phyloP scores from a whole-genome alignment of 2,888 invertebrate species.

The Bedellia somnulentella region DNA sequence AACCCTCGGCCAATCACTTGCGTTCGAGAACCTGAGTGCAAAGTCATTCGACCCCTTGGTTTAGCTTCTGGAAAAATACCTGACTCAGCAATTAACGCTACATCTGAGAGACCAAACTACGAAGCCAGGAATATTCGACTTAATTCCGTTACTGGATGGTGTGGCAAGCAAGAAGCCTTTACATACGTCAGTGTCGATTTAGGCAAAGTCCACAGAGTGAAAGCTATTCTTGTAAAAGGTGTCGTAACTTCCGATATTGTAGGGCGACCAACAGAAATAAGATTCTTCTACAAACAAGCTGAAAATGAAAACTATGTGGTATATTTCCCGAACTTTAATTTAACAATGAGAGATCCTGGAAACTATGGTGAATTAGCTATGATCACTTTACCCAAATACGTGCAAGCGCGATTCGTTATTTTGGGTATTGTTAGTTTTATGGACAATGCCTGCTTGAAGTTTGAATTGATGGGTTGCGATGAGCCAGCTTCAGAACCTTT shows the following conservation, averaged over 20 bases:
- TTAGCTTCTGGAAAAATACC: conserved; percentile 90
- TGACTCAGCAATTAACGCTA: conserved; percentile 93
- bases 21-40: conserved; percentile 90
- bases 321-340: conserved; percentile 94
- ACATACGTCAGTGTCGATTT: conserved; percentile 95
- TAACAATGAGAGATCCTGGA: conserved; percentile 93
- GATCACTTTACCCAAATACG: conserved; percentile 92
- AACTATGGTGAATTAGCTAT: conserved; percentile 94
- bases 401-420: conserved; percentile 91
- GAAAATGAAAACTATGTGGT: conserved; percentile 94
- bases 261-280: conserved; percentile 92
- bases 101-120: conserved; percentile 90
- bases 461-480: conserved; percentile 95
- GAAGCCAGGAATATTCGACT: conserved; percentile 87
- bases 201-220: conserved; percentile 89
- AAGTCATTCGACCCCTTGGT: conserved; percentile 88
- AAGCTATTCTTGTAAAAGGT: conserved; percentile 90
- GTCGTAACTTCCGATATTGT: conserved; percentile 94
- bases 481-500: conserved; percentile 80
- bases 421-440: conserved; percentile 95
- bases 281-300: conserved; percentile 95
- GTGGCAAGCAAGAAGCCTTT: conserved; percentile 95
- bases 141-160: conserved; percentile 94
- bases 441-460: conserved; percentile 94
- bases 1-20: conserved; percentile 90